Base-by-base conservation (phyloP, 2,888 invertebrate species). In the Hydroisotoma schaefferi region DNA sequence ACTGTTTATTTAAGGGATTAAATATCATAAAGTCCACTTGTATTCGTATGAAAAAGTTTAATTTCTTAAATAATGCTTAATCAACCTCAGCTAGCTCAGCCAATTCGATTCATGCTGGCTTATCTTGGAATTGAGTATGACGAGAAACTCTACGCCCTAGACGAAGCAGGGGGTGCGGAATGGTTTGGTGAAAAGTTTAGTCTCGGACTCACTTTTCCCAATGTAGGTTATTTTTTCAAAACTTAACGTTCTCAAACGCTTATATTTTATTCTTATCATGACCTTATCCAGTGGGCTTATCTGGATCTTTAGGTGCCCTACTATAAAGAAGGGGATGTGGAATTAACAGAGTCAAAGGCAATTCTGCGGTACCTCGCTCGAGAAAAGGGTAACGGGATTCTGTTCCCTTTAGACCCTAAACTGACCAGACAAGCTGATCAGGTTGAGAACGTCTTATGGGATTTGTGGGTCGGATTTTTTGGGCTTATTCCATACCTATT, bases 261-360 rank as follows among this genome's bases (percentile, higher is more conserved):
- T 33, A 10, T 33, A 15, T n/a, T n/a, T n/a, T n/a, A n/a, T n/a
- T n/a, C n/a, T n/a, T n/a, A n/a, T n/a, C n/a, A n/a, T n/a, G n/a
- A n/a, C n/a, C n/a, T n/a, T n/a, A n/a, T n/a, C n/a, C n/a, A n/a
- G n/a, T n/a, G n/a, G n/a, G n/a, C n/a, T n/a, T n/a, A n/a, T n/a
- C n/a, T n/a, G n/a, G n/a, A 15, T 43, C 20, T 47, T 6, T 71
- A 78, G 79, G 71, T 79, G 20, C 79, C 79, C 1, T 79, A 78
- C 69, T 78, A 76, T 71, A 76, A 78, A 22, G 78, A 79, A 69
- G 77, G 76, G 0, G 76, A 78, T 37, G 64, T 76, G 2, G 76
- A 76, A 58, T 63, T 78, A 18, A 77, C 78, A 1, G 78, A 79
- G 68, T 76, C 76, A 58, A 76, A 76, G 69, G 76, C 79, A 26